A percentile compares a stretch with the other conserved stretches of the same genome.
These are phyloP conservation scores for Hypsibius dujardini DNA, from an alignment of 1,140 invertebrate genomes.

Conservation along the genomic window DNA sequence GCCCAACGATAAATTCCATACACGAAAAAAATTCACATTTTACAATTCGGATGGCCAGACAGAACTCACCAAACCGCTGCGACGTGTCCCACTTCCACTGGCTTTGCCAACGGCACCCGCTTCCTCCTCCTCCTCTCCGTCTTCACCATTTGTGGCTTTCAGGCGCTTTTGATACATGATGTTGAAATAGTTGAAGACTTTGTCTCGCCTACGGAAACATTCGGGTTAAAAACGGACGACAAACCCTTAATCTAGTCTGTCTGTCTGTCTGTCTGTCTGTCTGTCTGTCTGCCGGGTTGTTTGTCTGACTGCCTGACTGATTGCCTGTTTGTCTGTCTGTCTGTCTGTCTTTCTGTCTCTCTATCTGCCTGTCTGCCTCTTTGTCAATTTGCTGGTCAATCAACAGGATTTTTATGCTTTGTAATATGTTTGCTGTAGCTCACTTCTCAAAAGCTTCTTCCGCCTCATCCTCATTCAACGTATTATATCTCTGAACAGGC, in stretches of 20 bases:
- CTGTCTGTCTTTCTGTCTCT: no score
- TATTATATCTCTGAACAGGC: conserved; percentile 71
- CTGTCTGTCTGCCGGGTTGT: no score
- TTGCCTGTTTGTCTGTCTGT: no score
- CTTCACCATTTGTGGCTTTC: conserved; percentile 48
- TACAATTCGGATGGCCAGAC: not conserved
- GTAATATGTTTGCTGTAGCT: conserved; percentile 18
- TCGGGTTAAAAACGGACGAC: conserved; percentile 12
- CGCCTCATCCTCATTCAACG: conserved; percentile 81
- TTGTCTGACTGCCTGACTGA: no score
- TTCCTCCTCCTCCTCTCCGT: conserved; percentile 53
- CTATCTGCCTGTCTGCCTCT: no score
- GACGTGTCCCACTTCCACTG: not conserved
- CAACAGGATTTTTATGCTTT: no score
- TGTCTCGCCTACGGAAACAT: conserved; percentile 51
- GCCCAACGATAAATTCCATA: not conserved
- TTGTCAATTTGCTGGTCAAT: no score
- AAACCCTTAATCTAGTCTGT: no score
- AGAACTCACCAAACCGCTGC: not conserved
- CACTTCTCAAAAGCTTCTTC: conserved; percentile 77
- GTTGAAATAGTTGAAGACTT: conserved; percentile 81
- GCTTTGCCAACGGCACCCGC: conserved; percentile 40
- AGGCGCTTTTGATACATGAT: conserved; percentile 74
- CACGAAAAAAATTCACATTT: not conserved
- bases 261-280: no score